These are phyloP conservation scores for Notarius lentiginosus DNA, from an alignment of 2,113 vertebrate genomes.

Conservation along the genomic window DNA sequence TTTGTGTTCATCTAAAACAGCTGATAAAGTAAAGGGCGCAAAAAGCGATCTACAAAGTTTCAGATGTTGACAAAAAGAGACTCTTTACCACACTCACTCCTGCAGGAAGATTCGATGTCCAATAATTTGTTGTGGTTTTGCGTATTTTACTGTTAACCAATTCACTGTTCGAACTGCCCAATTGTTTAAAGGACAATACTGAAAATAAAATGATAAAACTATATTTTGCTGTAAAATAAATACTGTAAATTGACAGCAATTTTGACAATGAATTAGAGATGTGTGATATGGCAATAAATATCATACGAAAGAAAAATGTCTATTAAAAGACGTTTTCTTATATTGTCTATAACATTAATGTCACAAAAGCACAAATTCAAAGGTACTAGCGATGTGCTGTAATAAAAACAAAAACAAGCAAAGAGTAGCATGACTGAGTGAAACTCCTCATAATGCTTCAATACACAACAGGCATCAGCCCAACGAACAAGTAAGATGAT, in stretches of 20 bases:
- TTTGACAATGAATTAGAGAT: not conserved
- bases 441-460: not conserved
- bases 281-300: not conserved
- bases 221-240: not conserved
- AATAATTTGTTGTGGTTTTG: not conserved
- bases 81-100: not conserved
- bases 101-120: not conserved
- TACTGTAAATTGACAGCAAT: not conserved
- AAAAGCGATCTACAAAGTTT: not conserved
- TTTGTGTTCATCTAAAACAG: not conserved
- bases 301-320: not conserved
- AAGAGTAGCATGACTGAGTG: not conserved
- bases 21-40: not conserved
- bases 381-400: not conserved
- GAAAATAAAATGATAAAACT: not conserved
- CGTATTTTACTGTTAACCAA: not conserved
- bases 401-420: not conserved
- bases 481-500: too few relatives aligned
- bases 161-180: not conserved
- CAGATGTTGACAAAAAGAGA: not conserved
- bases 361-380: not conserved
- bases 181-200: not conserved
- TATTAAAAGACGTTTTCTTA: not conserved
- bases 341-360: not conserved
- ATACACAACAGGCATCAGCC: too few relatives aligned